phyloP scores from a whole-genome alignment of 2,888 invertebrate genomes.

The Gari tellinella region DNA sequence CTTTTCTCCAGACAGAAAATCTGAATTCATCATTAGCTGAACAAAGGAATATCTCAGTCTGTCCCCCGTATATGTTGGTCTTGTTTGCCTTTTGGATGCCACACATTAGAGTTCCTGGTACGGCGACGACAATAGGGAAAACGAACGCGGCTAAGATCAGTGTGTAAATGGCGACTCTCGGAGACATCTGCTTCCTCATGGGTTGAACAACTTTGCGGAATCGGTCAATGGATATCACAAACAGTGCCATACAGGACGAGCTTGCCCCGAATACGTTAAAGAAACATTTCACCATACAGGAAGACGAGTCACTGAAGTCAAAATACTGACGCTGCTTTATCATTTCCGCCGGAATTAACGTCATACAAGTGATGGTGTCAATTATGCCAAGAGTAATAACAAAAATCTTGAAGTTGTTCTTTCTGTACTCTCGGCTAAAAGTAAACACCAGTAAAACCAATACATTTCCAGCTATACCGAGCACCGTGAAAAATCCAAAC shows the following conservation, averaged over 20 bases:
- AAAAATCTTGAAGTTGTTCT: conserved; percentile 56
- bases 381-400: conserved; percentile 50
- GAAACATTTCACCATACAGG: conserved; percentile 55
- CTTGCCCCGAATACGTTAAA: conserved; percentile 53
- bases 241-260: conserved; percentile 43
- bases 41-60: conserved; percentile 48
- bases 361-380: conserved; percentile 50
- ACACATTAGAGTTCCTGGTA: conserved; percentile 55
- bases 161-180: conserved; percentile 34
- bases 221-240: conserved; percentile 53
- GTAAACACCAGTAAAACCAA: conserved; percentile 48
- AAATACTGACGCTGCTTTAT: conserved; percentile 53
- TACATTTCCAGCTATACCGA: conserved; percentile 49
- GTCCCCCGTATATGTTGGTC: conserved; percentile 41
- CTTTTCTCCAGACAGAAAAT: conserved; percentile 32
- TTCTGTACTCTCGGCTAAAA: conserved; percentile 43
- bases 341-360: conserved; percentile 55
- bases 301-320: conserved; percentile 31
- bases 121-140: conserved; percentile 33
- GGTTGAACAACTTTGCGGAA: conserved; percentile 50
- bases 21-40: conserved; percentile 36
- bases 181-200: conserved; percentile 45
- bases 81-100: conserved; percentile 39
- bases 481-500: conserved; percentile 43
- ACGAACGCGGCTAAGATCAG: conserved; percentile 35